Percentiles rank a stretch among this genome's conserved stretches.
These are phyloP conservation scores for Clanis bilineata DNA, from an alignment of 2,888 invertebrate genomes.

Conservation along the genomic window DNA sequence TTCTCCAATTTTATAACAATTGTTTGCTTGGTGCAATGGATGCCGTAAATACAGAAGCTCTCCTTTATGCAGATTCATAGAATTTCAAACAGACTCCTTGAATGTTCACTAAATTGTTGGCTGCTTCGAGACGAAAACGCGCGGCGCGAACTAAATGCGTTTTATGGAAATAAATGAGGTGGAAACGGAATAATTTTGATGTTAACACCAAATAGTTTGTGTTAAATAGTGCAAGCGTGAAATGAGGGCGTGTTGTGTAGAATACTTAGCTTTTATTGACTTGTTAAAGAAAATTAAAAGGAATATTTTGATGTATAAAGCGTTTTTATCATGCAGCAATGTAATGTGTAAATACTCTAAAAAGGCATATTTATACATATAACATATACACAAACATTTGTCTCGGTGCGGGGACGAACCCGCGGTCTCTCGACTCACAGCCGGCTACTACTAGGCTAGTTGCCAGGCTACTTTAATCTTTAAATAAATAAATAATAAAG, in stretches of 20 bases:
- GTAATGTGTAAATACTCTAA: no score
- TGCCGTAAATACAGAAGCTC: constrained; percentile 30
- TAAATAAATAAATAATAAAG: no score
- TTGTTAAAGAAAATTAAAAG: neutral
- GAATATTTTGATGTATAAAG: neutral
- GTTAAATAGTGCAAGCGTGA: neutral
- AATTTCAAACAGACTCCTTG: constrained; percentile 20
- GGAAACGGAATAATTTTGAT: neutral
- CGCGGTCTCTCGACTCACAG: no score
- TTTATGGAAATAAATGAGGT: neutral
- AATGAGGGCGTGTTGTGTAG: neutral
- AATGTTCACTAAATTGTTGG: constrained; percentile 9
- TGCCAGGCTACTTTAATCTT: no score
- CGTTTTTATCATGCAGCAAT: neutral
- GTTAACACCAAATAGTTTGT: neutral
- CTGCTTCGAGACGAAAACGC: constrained; percentile 3
- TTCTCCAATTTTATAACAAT: constrained; percentile 36
- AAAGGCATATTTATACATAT: no score
- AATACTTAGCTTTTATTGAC: neutral
- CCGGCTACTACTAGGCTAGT: no score
- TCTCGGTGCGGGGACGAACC: no score
- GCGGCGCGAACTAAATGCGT: neutral
- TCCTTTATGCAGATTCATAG: constrained; percentile 29
- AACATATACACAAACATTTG: no score
- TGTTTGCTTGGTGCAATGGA: constrained; percentile 38